Evolutionary conservation across 2,113 vertebrate species (phyloP), one percentile per base, ranked within the genome.

Genomic region (Neoarius graeffei): DNA sequence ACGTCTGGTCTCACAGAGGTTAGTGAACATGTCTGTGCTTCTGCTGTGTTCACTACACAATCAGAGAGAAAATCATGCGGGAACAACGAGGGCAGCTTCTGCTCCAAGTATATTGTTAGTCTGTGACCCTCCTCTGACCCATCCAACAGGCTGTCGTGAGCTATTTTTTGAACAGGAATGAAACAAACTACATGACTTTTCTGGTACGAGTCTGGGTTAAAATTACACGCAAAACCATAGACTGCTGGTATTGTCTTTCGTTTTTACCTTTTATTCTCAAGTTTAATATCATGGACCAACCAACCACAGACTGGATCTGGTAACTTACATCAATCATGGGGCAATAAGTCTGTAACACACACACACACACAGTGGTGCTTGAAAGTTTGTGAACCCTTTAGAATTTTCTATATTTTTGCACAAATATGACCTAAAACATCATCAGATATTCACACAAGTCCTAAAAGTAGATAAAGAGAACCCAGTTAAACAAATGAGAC

Each of bases 91-190:
- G 27, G 48, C 87, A 52, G 30, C 50, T 67, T 81, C 54, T 69
- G 77, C 67, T 56, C 13, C 19, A 5, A 54, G 50, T 30, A 60
- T 13, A 8, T 66, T 73, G 54, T 71, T 79, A 71, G 23, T 54
- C 64, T 17, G 64, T 81, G 35, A 57, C 67, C 69, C 56, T 76
- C 69, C 56, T 76, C 69, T 76, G 56, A 73, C 56, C 30, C 60
- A 67, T 54, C 76, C n/a, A 81, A 56, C 76, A 56, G 20, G 6
- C 76, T 81, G 62, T 64, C 85, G 56, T 35, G 48, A 20, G 74
- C 85, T 86, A 81, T 67, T 86, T 86, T 30, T 57, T 74, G 20
- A 85, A 74, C 67, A 73, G 67, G 56, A 74, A 59, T 74, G 35
- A 86, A 86, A 86, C 25, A 35, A 54, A 80, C 42, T 52, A 79